Base-by-base conservation (phyloP, 1,140 invertebrate species). In the Yoshiicerus persimilis region DNA sequence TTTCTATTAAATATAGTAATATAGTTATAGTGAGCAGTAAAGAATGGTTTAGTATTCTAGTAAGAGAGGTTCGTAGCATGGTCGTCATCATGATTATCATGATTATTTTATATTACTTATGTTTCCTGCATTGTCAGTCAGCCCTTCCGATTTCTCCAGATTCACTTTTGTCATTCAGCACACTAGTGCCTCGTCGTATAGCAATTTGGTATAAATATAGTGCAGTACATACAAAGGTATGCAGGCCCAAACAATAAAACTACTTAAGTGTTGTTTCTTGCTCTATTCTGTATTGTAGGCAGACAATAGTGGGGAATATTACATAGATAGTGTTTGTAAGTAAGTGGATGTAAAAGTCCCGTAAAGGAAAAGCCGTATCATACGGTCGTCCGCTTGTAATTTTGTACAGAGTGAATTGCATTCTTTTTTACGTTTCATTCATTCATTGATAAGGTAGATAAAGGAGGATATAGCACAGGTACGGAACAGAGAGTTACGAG, bases 81-180 rank as follows among this genome's bases (percentile, higher is more conserved):
- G 16, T 25, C 16, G 66, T 30, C 13, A 25, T 23, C 6, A 70
- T 70, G 75, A 80, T 80, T 80, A 80, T 80, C 34, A 38, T 80
- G n/a, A 80, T 80, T 80, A 80, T 80, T 80, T 80, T 80, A 66
- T 66, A 80, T 80, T 80, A 13, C 75, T 34, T 36, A 38, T 80
- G 75, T 80, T 80, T 80, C 75, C 75, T 80, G 75, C 34, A 38
- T 80, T 80, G 75, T 38, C 75, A 80, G 75, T 80, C 75, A 80
- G 75, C 75, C 75, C 75, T 80, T 80, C 75, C 75, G 75, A 80
- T 80, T 80, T 80, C 75, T 80, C 75, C 75, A 80, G 75, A 80
- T 80, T 80, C 34, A 38, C 75, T 80, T 80, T 80, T 80, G 34
- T 80, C 34, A 20, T 80, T 80, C 4, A 34, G 30, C 13, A 20